phyloP scores from a whole-genome alignment of 2,797 vertebrate genomes.

The Fistularia tabacaria region DNA sequence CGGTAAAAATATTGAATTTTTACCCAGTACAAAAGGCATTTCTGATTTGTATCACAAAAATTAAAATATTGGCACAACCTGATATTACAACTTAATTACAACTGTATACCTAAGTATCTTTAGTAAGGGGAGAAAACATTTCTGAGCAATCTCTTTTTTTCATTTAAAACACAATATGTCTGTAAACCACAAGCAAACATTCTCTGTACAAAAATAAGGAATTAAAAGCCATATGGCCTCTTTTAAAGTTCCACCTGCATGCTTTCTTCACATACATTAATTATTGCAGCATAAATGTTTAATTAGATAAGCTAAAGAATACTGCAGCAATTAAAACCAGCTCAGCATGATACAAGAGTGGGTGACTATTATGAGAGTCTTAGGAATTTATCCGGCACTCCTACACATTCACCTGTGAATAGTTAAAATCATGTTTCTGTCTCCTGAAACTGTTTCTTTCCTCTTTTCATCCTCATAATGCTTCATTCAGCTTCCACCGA shows the following conservation, averaged over 20 bases:
- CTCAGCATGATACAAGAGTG: conserved; percentile 36
- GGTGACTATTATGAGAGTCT: conserved; percentile 22
- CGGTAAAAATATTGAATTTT: too few relatives aligned
- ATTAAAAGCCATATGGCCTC: too few relatives aligned
- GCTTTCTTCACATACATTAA: conserved; percentile 35
- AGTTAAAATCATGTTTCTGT: conserved; percentile 12
- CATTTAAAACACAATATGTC: too few relatives aligned
- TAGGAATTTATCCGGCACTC: conserved; percentile 36
- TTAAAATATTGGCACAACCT: too few relatives aligned
- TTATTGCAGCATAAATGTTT: conserved; percentile 41
- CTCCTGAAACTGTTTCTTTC: conserved; percentile 6
- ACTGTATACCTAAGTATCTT: too few relatives aligned
- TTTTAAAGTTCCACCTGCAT: conserved; percentile 3
- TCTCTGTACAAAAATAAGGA: too few relatives aligned
- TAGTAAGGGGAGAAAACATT: too few relatives aligned
- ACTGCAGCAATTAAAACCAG: conserved; percentile 43
- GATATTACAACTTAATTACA: too few relatives aligned
- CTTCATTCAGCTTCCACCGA: conserved; percentile 13
- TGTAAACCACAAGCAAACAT: too few relatives aligned
- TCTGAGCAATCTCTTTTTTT: too few relatives aligned
- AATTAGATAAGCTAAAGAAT: conserved; percentile 49
- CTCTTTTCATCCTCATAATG: conserved; percentile 21
- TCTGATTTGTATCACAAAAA: too few relatives aligned
- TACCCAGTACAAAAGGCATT: too few relatives aligned
- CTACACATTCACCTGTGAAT: conserved; percentile 29